phyloP scores from a whole-genome alignment of 1,140 invertebrate species.

The Pogonomyrmex barbatus region DNA sequence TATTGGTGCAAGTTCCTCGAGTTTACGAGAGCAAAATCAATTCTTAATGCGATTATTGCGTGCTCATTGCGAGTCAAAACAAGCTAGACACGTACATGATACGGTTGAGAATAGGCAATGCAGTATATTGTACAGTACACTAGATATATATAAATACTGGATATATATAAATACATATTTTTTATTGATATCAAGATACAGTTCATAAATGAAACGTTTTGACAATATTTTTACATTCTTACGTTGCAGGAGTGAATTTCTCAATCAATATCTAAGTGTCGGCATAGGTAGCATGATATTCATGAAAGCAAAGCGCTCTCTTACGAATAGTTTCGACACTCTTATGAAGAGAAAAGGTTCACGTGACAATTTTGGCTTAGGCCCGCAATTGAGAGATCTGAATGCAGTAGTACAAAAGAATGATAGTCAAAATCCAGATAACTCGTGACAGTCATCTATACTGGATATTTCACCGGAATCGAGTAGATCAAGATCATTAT shows the following conservation, averaged over 20 bases:
- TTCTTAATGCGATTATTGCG: slow-evolving; percentile 95
- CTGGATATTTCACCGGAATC: slow-evolving; percentile 81
- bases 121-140: not conserved
- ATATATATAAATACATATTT: slow-evolving; percentile 14
- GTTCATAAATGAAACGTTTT: not conserved
- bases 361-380: slow-evolving; percentile 88
- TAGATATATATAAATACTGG: not conserved
- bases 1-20: slow-evolving; percentile 82
- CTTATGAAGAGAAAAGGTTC: slow-evolving; percentile 92
- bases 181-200: slow-evolving; percentile 18
- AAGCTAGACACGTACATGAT: slow-evolving; percentile 95
- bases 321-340: slow-evolving; percentile 94
- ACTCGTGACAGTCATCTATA: slow-evolving; percentile 76
- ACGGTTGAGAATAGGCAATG: slow-evolving; percentile 92
- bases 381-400: slow-evolving; percentile 76
- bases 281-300: slow-evolving; percentile 91
- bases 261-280: slow-evolving; percentile 94
- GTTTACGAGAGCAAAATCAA: slow-evolving; percentile 93
- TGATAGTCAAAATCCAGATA: slow-evolving; percentile 79
- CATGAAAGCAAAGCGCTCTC: slow-evolving; percentile 94
- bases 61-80: slow-evolving; percentile 95
- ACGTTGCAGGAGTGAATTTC: slow-evolving; percentile 91
- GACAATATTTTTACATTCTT: not conserved
- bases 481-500: slow-evolving; percentile 87
- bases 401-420: slow-evolving; percentile 77